Conservation (phyloP, 2,888 invertebrate genomes). For the Lypha dubia region DNA sequence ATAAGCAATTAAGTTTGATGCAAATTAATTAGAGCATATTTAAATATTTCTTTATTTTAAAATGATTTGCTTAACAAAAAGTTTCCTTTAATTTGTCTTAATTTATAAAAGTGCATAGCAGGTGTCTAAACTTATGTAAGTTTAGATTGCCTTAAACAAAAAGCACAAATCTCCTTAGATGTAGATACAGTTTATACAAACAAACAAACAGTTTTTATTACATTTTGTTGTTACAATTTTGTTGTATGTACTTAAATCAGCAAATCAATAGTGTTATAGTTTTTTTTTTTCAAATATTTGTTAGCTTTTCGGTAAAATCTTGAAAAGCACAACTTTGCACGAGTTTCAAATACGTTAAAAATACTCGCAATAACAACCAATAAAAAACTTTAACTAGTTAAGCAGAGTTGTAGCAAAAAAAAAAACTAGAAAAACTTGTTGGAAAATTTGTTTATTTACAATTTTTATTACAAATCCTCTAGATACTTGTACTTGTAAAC, state of each 20-base stretch:
- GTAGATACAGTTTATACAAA: neutral
- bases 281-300: constrained; percentile 30
- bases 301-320: constrained; percentile 17
- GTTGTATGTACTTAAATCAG: neutral
- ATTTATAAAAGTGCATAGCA: constrained; percentile 33
- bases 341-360: constrained; percentile 43
- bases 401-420: constrained; percentile 13
- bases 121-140: constrained; percentile 69
- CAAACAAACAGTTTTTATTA: constrained; percentile 25
- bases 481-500: constrained; percentile 29
- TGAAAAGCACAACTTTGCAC: constrained; percentile 50
- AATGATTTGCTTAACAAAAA: constrained; percentile 32
- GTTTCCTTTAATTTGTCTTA: constrained; percentile 20
- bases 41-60: constrained; percentile 33
- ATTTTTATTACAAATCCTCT: constrained; percentile 69
- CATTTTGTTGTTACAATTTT: constrained; percentile 36
- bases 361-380: constrained; percentile 4
- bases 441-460: constrained; percentile 72
- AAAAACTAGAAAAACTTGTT: constrained; percentile 72
- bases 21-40: constrained; percentile 66
- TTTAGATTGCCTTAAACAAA: neutral
- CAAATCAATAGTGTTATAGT: constrained; percentile 44
- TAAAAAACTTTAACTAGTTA: constrained; percentile 28
- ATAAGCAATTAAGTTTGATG: constrained; percentile 47
- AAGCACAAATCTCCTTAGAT: constrained; percentile 8